These are phyloP conservation scores for Pelagia noctiluca DNA, from an alignment of 30 jellyfish, hydroid and myxozoan genomes.

Conservation along the genomic window DNA sequence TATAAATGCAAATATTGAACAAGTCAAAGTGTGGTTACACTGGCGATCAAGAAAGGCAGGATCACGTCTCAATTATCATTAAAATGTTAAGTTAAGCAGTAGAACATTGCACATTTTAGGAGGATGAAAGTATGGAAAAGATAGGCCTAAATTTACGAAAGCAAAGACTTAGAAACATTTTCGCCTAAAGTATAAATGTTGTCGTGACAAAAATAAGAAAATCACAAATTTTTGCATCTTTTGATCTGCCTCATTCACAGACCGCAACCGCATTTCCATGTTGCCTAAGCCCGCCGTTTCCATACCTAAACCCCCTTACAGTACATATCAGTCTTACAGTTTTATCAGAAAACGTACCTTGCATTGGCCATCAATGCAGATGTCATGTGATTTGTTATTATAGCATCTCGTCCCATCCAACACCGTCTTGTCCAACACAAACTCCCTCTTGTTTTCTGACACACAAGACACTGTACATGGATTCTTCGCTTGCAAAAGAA, in stretches of 20 bases:
- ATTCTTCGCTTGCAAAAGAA: conserved; percentile 65
- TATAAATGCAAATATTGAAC: too few relatives aligned
- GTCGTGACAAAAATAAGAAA: not conserved
- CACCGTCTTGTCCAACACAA: conserved; percentile 72
- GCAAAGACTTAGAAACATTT: too few relatives aligned
- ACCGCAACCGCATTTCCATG: too few relatives aligned
- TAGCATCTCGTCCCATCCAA: conserved; percentile 78
- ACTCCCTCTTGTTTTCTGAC: conserved; percentile 67
- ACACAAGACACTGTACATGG: conserved; percentile 89
- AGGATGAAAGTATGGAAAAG: too few relatives aligned
- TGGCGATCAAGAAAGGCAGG: too few relatives aligned
- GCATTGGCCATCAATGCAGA: conserved; percentile 84
- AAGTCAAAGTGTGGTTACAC: too few relatives aligned
- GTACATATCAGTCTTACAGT: not conserved
- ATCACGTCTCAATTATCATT: too few relatives aligned
- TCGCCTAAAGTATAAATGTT: too few relatives aligned
- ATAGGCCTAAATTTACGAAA: too few relatives aligned
- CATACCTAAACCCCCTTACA: not conserved
- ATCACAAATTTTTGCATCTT: not conserved
- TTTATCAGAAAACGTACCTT: conserved; percentile 42
- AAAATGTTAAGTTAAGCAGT: too few relatives aligned
- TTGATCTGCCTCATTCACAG: not conserved
- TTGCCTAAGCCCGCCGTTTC: too few relatives aligned
- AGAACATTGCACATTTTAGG: too few relatives aligned
- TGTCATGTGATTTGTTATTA: conserved; percentile 68